Conservation (phyloP, 2,113 vertebrate genomes). For the Hypanus sabinus region DNA sequence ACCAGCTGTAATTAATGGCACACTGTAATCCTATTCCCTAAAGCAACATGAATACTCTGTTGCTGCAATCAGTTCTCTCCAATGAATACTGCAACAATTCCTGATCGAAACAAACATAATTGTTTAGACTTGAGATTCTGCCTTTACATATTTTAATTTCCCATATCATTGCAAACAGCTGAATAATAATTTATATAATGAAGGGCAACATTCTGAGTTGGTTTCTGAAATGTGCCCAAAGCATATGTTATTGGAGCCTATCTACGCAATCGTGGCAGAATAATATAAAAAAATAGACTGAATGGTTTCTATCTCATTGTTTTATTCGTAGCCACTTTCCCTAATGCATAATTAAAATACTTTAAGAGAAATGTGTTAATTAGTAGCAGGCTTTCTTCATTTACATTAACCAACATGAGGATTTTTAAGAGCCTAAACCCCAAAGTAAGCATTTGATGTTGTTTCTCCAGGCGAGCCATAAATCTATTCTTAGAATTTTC, state of each 20-base stretch:
- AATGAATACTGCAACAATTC: not conserved
- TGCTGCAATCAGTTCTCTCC: constrained; percentile 19
- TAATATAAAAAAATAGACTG: not conserved
- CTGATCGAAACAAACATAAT: constrained; percentile 22
- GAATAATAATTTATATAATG: constrained; percentile 29
- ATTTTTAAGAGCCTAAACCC: not conserved
- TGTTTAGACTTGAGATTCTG: not conserved
- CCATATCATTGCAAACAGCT: constrained; percentile 36
- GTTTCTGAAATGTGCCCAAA: not conserved
- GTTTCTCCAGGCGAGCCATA: not conserved
- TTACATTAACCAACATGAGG: not conserved
- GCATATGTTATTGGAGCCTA: not conserved
- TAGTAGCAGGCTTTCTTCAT: not conserved
- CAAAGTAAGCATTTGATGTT: not conserved
- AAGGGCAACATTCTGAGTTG: not conserved
- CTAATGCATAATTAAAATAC: not conserved
- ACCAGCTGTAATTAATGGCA: constrained; percentile 32
- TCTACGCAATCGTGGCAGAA: not conserved
- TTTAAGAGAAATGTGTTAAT: not conserved
- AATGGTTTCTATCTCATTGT: not conserved
- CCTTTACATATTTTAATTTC: constrained; percentile 29
- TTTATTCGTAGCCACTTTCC: not conserved
- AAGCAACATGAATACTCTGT: not conserved
- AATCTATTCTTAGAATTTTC: not conserved
- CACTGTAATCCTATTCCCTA: constrained; percentile 30